Evolutionary conservation across 23 tunicate species (phyloP).

Genomic region (Trididemnum miniatum): DNA sequence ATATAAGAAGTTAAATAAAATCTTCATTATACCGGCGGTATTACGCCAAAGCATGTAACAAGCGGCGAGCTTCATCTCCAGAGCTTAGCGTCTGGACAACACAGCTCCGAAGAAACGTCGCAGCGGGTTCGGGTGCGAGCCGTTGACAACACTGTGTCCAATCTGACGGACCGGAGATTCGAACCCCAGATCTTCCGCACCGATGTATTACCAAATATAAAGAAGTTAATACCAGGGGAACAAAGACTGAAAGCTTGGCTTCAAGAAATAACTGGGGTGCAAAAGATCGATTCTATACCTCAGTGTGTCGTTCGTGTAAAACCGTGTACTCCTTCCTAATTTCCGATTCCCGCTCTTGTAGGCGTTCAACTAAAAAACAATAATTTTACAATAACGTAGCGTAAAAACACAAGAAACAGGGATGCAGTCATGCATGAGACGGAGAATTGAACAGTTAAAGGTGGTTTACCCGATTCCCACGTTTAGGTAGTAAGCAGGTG

Average conservation of each 20-base stretch:
- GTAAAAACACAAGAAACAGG: not conserved
- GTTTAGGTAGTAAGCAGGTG: no score
- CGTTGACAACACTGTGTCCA: not conserved
- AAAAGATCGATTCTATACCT: no score
- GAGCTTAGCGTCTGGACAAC: not conserved
- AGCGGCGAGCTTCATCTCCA: not conserved
- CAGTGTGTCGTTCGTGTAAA: constrained; percentile 79
- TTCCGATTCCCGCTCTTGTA: constrained; percentile 82
- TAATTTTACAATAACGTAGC: not conserved
- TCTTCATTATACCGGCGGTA: not conserved
- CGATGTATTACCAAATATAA: no score
- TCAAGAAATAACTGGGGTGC: no score
- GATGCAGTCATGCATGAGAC: not conserved
- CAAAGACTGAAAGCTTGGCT: no score
- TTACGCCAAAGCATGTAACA: not conserved
- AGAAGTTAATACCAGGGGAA: no score
- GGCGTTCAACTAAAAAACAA: constrained; percentile 56
- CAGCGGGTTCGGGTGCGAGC: not conserved
- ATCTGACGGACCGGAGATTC: not conserved
- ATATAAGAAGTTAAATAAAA: no score
- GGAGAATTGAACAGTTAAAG: not conserved
- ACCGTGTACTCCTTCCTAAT: constrained; percentile 59
- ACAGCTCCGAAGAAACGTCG: not conserved
- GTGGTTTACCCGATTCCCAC: no score
- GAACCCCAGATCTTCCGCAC: not conserved